These are phyloP conservation scores for Sciurus carolinensis DNA, from an alignment of 2,797 vertebrate species.

Conservation along the genomic window DNA sequence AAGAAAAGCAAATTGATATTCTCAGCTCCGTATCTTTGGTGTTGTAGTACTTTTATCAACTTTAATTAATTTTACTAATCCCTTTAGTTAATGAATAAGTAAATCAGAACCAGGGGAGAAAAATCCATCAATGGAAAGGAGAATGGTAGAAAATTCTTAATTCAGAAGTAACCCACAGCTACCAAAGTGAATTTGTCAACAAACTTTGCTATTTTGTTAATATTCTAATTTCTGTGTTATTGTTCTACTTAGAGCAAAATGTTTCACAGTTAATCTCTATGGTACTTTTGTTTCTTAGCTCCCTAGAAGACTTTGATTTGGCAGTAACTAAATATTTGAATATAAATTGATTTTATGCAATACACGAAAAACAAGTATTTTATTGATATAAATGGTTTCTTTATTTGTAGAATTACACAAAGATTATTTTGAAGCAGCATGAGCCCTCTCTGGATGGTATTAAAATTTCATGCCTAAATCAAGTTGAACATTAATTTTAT, in stretches of 20 bases:
- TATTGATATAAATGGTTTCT: slow-evolving; percentile 84
- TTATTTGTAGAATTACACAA: slow-evolving; percentile 85
- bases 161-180: slow-evolving; percentile 76
- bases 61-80: slow-evolving; percentile 86
- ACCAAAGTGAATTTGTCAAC: slow-evolving; percentile 74
- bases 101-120: slow-evolving; percentile 56
- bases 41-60: slow-evolving; percentile 76
- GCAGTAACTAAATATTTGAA: slow-evolving; percentile 80
- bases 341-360: slow-evolving; percentile 87
- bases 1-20: slow-evolving; percentile 77
- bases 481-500: slow-evolving; percentile 84
- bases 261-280: slow-evolving; percentile 73
- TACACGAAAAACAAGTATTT: slow-evolving; percentile 78
- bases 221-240: slow-evolving; percentile 77
- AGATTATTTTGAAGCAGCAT: slow-evolving; percentile 82
- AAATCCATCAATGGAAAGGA: slow-evolving; percentile 73
- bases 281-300: slow-evolving; percentile 74
- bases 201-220: slow-evolving; percentile 52
- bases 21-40: slow-evolving; percentile 75
- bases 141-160: slow-evolving; percentile 63
- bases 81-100: slow-evolving; percentile 76
- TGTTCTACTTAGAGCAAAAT: slow-evolving; percentile 70
- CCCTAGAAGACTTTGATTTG: slow-evolving; percentile 80
- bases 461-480: slow-evolving; percentile 88
- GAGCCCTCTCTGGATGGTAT: slow-evolving; percentile 77